Evolutionary conservation across 2,797 vertebrate genomes (phyloP).

Genomic region (Nyctibius grandis): DNA sequence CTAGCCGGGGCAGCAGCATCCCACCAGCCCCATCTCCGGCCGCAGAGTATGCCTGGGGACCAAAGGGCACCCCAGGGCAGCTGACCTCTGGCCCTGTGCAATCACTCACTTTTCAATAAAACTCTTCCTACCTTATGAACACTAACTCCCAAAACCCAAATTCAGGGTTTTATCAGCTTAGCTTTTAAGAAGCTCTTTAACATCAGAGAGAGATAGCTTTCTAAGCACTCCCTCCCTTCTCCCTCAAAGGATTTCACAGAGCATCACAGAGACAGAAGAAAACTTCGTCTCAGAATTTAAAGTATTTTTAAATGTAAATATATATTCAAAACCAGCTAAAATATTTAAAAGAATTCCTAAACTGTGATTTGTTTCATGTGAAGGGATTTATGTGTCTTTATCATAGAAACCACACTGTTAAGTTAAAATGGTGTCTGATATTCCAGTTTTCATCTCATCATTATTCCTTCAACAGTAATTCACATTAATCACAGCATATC

Average conservation of each 20-base stretch:
- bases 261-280: neutral
- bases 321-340: neutral
- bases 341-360: neutral
- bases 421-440: neutral
- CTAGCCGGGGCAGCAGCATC: neutral
- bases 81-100: neutral
- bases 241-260: neutral
- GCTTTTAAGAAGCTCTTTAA: neutral
- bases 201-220: neutral
- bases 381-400: neutral
- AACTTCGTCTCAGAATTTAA: neutral
- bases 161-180: neutral
- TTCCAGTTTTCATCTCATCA: neutral
- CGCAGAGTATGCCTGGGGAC: neutral
- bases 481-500: neutral
- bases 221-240: neutral
- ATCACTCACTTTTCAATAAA: neutral
- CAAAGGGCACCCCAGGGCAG: neutral
- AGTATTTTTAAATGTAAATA: neutral
- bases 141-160: neutral
- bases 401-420: slow-evolving; percentile 9
- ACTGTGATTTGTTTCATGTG: neutral
- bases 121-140: neutral
- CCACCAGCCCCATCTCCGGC: neutral
- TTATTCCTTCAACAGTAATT: neutral